Evolutionary conservation across 2,888 invertebrate species (phyloP), one percentile per base, ranked within the genome.

Genomic region (Lamproptera curius): DNA sequence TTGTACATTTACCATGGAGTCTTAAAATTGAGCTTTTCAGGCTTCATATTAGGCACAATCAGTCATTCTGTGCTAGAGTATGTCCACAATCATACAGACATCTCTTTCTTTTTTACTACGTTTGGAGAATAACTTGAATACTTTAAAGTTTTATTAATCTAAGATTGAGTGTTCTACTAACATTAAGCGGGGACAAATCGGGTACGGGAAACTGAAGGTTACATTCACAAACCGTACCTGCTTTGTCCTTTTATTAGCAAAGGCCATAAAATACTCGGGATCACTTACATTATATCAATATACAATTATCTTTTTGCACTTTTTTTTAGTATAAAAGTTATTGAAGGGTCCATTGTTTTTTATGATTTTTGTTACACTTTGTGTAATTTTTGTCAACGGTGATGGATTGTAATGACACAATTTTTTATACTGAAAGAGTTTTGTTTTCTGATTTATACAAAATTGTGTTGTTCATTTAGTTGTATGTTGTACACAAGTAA

Each of bases 151-250:
- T 45, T n/a, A n/a, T n/a, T n/a, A n/a, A 34, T 42, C 56, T 75
- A 78, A 76, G 67, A 66, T 62, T 70, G 75, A 74, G 78, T 82
- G 78, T 81, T 70, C 58, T 71, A 77, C 73, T 77, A 75, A 82
- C 74, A 65, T 51, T 46, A 56, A 59, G 54, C 56, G 56, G 46
- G 54, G 61, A 71, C 58, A 64, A 67, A 66, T 58, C 59, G 56
- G 53, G n/a, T n/a, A n/a, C n/a, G n/a, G 53, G 38, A 10, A 36
- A 34, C 58, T 13, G 16, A 15, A 36, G 37, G 15, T 1, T 5
- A 17, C n/a, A n/a, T n/a, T 23, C 8, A 28, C 11, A 10, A 17
- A 13, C 26, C 40, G 17, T 23, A 35, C 36, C 17, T 49, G 36
- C 28, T 49, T 41, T 40, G 44, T 49, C 41, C 40, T 16, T n/a